A percentile compares a stretch with the other conserved stretches of the same genome.
Conservation (phyloP, 2,888 invertebrate species). For the Lycophotia porphyrea region DNA sequence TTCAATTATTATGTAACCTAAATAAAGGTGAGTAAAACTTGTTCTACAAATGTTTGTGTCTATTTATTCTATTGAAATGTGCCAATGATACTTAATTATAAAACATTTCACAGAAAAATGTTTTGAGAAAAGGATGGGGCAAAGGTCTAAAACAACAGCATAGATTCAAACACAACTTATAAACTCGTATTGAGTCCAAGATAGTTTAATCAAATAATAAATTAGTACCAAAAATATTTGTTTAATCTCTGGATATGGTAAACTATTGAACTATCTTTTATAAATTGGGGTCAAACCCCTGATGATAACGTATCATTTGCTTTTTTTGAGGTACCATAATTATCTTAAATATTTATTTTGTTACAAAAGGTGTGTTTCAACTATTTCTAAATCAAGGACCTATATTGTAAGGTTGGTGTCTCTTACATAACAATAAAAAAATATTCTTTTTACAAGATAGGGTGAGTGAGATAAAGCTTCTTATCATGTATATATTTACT, state of each 20-base stretch:
- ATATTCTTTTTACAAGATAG: constrained; percentile 40
- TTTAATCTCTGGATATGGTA: not conserved
- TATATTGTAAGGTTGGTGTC: constrained; percentile 29
- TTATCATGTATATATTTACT: constrained; percentile 59
- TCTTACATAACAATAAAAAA: constrained; percentile 56
- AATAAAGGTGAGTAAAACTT: not conserved
- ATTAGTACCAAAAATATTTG: not conserved
- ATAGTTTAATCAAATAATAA: not conserved
- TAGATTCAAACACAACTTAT: not conserved
- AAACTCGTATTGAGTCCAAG: not conserved
- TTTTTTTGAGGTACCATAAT: not conserved
- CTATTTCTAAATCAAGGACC: constrained; percentile 13
- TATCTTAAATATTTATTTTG: not conserved
- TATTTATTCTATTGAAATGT: not conserved
- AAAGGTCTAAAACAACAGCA: not conserved
- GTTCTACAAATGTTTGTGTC: not conserved
- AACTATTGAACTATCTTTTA: constrained; percentile 1
- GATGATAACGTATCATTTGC: constrained; percentile 11
- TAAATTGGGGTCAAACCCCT: not conserved
- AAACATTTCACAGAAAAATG: not conserved
- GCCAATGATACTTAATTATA: not conserved
- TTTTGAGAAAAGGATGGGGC: not conserved
- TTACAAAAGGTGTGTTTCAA: not conserved
- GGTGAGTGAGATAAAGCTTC: constrained; percentile 49
- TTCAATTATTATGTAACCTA: not conserved